Percentiles rank a stretch among this genome's conserved stretches.
phyloP scores from a whole-genome alignment of 2,888 invertebrate species.

The Drosophila kanekoi region DNA sequence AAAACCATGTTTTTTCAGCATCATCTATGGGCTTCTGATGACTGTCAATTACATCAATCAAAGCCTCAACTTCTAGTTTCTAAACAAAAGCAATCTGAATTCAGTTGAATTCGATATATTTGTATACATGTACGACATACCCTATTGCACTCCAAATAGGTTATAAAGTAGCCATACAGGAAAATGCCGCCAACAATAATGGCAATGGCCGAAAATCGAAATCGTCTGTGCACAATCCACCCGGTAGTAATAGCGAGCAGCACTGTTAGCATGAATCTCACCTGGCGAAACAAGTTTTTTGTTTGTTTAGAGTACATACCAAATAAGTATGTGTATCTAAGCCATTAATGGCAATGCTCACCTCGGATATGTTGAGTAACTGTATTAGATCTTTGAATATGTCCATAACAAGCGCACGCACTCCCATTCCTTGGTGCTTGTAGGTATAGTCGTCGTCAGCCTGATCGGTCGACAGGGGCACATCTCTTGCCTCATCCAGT shows the following conservation, averaged over 20 bases:
- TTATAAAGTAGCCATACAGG: constrained; percentile 74
- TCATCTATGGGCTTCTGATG: constrained; percentile 9
- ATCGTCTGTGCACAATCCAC: constrained; percentile 67
- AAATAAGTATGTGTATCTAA: not conserved
- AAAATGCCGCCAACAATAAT: constrained; percentile 59
- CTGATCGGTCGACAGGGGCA: constrained; percentile 28
- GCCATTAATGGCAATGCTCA: constrained; percentile 40
- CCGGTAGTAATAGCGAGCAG: constrained; percentile 39
- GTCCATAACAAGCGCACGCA: constrained; percentile 56
- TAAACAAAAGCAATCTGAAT: constrained; percentile 26
- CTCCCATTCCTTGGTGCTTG: constrained; percentile 29
- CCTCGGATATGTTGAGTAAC: constrained; percentile 70
- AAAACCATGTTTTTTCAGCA: constrained; percentile 36
- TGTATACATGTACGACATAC: constrained; percentile 48
- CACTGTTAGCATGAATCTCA: constrained; percentile 65
- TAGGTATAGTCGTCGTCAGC: constrained; percentile 30
- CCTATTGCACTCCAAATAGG: constrained; percentile 82
- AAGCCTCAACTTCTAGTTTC: constrained; percentile 75
- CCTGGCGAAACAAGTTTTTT: constrained; percentile 50
- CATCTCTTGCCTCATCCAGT: constrained; percentile 52
- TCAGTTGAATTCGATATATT: not conserved
- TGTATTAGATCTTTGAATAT: constrained; percentile 64
- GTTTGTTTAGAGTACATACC: not conserved
- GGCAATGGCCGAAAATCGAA: constrained; percentile 47
- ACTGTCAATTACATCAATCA: constrained; percentile 67